These are phyloP conservation scores for Saturnia japonica DNA, from an alignment of 2,888 invertebrate genomes.

Conservation along the genomic window DNA sequence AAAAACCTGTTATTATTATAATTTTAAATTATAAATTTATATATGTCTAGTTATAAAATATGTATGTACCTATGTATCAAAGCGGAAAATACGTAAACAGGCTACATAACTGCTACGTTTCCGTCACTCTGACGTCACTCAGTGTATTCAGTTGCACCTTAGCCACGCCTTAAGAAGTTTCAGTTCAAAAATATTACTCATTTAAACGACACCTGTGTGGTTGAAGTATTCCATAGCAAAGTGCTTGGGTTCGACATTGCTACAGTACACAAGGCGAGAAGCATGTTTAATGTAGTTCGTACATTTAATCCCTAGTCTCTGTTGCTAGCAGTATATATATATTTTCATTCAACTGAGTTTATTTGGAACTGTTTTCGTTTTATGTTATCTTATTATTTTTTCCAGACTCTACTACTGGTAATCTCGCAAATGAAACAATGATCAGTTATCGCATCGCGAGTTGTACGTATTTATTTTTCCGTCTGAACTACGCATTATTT, in stretches of 20 bases:
- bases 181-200: background rate
- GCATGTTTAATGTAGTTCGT: background rate
- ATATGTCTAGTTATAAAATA: too few species aligned
- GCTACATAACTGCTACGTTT: too few species aligned
- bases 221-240: background rate
- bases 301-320: too few species aligned
- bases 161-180: background rate
- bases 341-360: background rate
- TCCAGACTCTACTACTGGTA: background rate
- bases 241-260: background rate
- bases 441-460: background rate
- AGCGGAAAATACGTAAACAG: background rate
- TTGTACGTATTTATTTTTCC: background rate
- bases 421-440: too few species aligned
- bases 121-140: too few species aligned
- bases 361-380: background rate
- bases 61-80: background rate
- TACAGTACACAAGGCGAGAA: background rate
- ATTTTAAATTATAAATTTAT: too few species aligned
- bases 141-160: background rate
- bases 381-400: background rate
- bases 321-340: background rate
- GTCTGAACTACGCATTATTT: background rate
- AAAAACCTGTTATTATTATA: too few species aligned
- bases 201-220: background rate